Percentiles rank a stretch among this genome's conserved stretches.
These are phyloP conservation scores for Mantis religiosa DNA, from an alignment of 2,888 invertebrate genomes.

Conservation along the genomic window DNA sequence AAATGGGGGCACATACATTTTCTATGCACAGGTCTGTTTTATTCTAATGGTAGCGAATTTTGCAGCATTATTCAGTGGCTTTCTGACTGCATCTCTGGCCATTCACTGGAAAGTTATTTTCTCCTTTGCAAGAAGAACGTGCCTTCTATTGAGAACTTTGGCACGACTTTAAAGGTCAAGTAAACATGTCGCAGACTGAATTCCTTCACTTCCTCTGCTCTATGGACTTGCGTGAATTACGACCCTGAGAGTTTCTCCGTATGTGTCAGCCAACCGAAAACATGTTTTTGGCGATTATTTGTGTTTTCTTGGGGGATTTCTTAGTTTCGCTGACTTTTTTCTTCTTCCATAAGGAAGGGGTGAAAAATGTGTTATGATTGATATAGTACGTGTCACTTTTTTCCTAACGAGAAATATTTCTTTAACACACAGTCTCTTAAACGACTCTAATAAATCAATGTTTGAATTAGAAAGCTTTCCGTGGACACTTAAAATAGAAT, in stretches of 20 bases:
- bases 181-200: neutral
- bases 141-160: neutral
- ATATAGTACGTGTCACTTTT: neutral
- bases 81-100: neutral
- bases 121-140: neutral
- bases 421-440: no score
- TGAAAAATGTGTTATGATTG: neutral
- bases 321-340: neutral
- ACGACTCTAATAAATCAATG: no score
- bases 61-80: no score
- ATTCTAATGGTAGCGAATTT: no score
- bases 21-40: no score
- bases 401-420: neutral
- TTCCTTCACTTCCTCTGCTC: neutral
- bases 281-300: neutral
- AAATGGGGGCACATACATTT: no score
- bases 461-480: no score
- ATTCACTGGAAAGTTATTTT: neutral
- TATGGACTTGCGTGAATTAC: neutral
- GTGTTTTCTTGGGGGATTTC: neutral
- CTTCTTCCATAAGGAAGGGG: neutral
- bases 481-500: no score
- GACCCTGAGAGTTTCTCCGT: neutral
- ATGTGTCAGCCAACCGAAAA: neutral
- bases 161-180: neutral